Evolutionary conservation across 2,888 invertebrate genomes (phyloP).

Genomic region (Choreutis nemorana): DNA sequence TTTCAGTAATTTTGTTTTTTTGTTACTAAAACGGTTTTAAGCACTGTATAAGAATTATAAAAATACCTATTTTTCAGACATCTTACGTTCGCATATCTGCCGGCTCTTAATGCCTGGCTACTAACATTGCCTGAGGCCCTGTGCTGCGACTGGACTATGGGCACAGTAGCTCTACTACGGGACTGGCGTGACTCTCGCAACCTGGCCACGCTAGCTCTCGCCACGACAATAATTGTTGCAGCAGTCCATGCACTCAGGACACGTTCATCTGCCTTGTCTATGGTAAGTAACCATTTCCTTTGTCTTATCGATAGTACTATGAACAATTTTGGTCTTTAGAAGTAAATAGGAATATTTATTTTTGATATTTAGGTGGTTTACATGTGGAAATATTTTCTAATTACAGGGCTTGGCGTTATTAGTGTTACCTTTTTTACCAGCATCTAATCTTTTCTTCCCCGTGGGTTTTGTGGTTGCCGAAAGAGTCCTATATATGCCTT

Average conservation of each 20-base stretch:
- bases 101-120: slow-evolving; percentile 90
- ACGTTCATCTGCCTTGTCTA: slow-evolving; percentile 48
- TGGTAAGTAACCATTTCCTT: no score
- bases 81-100: slow-evolving; percentile 91
- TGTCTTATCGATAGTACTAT: slow-evolving; percentile 2
- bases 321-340: neutral
- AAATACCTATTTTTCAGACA: slow-evolving; percentile 66
- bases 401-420: slow-evolving; percentile 85
- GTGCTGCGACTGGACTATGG: slow-evolving; percentile 99
- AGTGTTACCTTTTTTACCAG: slow-evolving; percentile 92
- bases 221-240: slow-evolving; percentile 66
- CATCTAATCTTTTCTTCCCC: slow-evolving; percentile 96
- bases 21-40: neutral
- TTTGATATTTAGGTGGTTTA: neutral
- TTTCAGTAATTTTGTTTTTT: neutral
- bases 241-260: slow-evolving; percentile 56
- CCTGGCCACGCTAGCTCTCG: slow-evolving; percentile 77
- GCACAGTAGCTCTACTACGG: slow-evolving; percentile 86
- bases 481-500: slow-evolving; percentile 94
- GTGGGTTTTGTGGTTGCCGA: slow-evolving; percentile 98
- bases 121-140: slow-evolving; percentile 87
- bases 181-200: slow-evolving; percentile 84
- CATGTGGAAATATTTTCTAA: slow-evolving; percentile 10
- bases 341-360: neutral
- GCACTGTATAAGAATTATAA: slow-evolving; percentile 11